phyloP scores from a whole-genome alignment of 2,113 vertebrate species.

The Propithecus coquereli region DNA sequence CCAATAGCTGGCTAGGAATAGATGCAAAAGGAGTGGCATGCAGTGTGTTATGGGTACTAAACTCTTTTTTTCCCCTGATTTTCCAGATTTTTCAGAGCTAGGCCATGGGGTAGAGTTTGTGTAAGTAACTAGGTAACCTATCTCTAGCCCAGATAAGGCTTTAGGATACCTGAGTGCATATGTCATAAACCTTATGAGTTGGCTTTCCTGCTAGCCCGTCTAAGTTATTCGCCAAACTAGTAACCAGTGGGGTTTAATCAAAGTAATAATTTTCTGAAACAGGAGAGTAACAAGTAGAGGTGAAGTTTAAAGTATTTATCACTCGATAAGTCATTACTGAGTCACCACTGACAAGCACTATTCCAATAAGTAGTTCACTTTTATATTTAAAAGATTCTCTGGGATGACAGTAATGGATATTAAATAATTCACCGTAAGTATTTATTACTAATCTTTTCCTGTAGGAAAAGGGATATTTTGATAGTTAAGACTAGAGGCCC shows the following conservation, averaged over 20 bases:
- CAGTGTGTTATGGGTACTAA: constrained; percentile 52
- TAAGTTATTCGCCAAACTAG: background rate
- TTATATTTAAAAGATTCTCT: constrained; percentile 1
- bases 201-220: background rate
- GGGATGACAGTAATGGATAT: background rate
- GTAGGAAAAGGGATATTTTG: constrained; percentile 29
- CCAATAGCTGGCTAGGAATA: background rate
- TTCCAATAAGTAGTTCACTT: background rate
- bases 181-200: background rate
- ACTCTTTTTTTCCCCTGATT: background rate
- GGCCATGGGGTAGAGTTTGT: background rate
- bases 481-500: background rate
- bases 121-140: background rate
- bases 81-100: background rate
- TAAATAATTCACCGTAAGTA: constrained; percentile 10
- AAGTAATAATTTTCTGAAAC: background rate
- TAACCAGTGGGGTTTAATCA: background rate
- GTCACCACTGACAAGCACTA: background rate
- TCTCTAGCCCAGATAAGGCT: background rate
- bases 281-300: background rate
- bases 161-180: background rate
- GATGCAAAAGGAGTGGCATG: background rate
- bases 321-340: background rate
- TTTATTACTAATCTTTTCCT: constrained; percentile 62
- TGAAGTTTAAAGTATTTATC: background rate